These are phyloP conservation scores for Hydrophis major DNA, from an alignment of 2,797 vertebrate species.

Conservation along the genomic window DNA sequence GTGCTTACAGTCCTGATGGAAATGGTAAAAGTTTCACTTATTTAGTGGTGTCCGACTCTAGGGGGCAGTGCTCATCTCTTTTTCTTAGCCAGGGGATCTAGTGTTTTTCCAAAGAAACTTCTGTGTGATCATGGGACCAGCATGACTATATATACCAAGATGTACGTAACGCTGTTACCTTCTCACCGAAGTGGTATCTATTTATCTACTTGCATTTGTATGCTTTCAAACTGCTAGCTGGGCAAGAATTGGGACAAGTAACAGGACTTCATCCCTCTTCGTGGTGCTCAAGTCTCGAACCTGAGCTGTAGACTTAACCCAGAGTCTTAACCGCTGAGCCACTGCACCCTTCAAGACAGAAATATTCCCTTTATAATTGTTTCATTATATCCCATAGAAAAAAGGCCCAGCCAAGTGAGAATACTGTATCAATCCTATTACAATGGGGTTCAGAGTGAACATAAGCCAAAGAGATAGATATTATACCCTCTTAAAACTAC, in stretches of 20 bases:
- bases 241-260: not conserved
- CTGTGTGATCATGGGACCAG: not conserved
- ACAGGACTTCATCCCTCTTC: not conserved
- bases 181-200: not conserved
- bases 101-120: not conserved
- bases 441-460: not conserved
- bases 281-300: not conserved
- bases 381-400: not conserved
- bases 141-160: not conserved
- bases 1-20: not conserved
- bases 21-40: not conserved
- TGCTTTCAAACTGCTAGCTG: not conserved
- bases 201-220: not conserved
- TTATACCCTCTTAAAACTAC: not conserved
- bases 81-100: not conserved
- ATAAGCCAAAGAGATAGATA: not conserved
- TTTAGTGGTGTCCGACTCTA: not conserved
- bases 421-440: not conserved
- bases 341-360: not conserved
- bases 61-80: not conserved
- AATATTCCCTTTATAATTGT: not conserved
- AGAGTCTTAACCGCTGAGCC: not conserved
- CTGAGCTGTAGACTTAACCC: not conserved
- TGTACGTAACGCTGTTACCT: not conserved
- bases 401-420: not conserved